A percentile compares a stretch with the other conserved stretches of the same genome.
Evolutionary conservation across 2,113 vertebrate species (phyloP).

Genomic region (Clarias magur): DNA sequence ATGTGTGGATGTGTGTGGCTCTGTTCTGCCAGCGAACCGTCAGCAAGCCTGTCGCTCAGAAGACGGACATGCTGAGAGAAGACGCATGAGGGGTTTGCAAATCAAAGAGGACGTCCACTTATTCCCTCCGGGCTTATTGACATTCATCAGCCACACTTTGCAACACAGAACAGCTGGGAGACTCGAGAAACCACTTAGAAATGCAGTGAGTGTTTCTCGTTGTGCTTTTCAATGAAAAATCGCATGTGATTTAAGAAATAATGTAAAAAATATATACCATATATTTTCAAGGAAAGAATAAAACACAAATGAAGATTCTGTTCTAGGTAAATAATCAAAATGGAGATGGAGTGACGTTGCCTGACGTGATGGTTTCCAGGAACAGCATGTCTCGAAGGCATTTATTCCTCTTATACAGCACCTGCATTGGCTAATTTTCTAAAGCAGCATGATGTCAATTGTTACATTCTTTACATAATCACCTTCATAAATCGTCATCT

Average conservation of each 20-base stretch:
- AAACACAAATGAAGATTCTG: not conserved
- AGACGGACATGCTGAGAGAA: conserved; percentile 23
- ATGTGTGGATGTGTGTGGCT: conserved; percentile 62
- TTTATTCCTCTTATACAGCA: not conserved
- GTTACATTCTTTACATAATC: not conserved
- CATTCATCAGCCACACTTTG: conserved; percentile 13
- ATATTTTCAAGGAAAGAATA: not conserved
- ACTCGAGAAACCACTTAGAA: not conserved
- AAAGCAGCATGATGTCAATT: not conserved
- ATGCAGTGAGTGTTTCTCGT: not conserved
- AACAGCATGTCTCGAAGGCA: not conserved
- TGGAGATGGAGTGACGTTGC: not conserved
- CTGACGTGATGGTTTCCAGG: not conserved
- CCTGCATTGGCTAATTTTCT: not conserved
- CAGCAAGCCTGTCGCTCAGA: conserved; percentile 31
- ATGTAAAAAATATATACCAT: too few relatives aligned
- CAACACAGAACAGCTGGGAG: conserved; percentile 1
- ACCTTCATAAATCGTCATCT: not conserved
- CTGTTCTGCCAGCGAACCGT: conserved; percentile 59
- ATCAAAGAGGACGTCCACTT: conserved; percentile 12
- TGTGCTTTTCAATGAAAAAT: not conserved
- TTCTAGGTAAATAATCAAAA: not conserved
- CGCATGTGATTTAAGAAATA: not conserved
- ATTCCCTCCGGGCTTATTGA: conserved; percentile 32
- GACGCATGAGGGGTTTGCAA: conserved; percentile 17